Conservation (phyloP, 2,888 invertebrate genomes). For the Copidosoma aretas region DNA sequence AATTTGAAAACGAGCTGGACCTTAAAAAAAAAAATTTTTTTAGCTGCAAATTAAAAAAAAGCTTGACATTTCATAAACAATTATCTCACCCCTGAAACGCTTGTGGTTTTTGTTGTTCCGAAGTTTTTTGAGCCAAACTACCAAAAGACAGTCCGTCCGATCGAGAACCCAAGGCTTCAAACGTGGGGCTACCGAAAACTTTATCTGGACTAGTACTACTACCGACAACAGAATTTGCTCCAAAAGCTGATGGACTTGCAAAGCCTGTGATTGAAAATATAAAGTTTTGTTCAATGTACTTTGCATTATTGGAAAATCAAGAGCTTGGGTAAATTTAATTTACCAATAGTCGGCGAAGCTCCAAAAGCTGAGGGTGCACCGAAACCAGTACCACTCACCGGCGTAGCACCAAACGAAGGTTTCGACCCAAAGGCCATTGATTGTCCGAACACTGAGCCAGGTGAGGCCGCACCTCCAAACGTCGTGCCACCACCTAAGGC, state of each 20-base stretch:
- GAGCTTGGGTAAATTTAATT: neutral
- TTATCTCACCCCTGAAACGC: conserved; percentile 53
- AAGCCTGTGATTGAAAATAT: conserved; percentile 47
- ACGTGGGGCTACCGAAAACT: conserved; percentile 56
- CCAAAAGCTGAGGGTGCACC: conserved; percentile 50
- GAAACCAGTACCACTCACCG: conserved; percentile 43
- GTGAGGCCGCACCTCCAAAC: conserved; percentile 40
- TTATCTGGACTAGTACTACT: conserved; percentile 48
- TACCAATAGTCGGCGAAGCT: conserved; percentile 45
- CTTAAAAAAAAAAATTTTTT: conserved; percentile 46
- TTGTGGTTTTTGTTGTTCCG: conserved; percentile 52
- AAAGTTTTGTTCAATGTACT: neutral
- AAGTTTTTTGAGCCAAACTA: conserved; percentile 48
- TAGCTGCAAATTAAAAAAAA: neutral
- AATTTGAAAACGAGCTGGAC: conserved; percentile 58
- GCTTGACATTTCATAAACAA: neutral
- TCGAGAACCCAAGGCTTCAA: conserved; percentile 57
- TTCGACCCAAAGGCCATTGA: conserved; percentile 53
- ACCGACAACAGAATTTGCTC: conserved; percentile 47
- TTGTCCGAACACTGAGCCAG: conserved; percentile 51
- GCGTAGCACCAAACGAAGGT: conserved; percentile 52
- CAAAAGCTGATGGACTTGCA: conserved; percentile 52
- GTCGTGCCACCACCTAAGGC: conserved; percentile 14
- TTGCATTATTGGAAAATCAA: neutral
- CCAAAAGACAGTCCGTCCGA: conserved; percentile 53